Percentiles rank a stretch among this genome's conserved stretches.
These are phyloP conservation scores for Leptopilina clavipes DNA, from an alignment of 1,140 invertebrate genomes.

Conservation along the genomic window DNA sequence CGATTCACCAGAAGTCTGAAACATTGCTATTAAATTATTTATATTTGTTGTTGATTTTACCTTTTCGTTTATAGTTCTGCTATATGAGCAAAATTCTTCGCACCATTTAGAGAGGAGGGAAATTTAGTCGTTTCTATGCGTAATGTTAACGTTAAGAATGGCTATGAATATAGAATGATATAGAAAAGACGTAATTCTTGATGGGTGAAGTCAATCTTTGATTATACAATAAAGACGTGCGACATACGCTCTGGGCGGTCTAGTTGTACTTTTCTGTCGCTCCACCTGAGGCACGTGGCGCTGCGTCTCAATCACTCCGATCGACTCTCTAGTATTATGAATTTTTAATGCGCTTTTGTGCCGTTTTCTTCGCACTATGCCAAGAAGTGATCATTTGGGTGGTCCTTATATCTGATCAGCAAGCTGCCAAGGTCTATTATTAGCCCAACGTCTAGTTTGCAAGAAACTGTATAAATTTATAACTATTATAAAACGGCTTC, in stretches of 20 bases:
- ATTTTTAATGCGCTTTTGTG: slow-evolving; percentile 1
- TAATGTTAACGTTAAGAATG: neutral
- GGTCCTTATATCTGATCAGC: slow-evolving; percentile 51
- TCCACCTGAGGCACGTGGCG: slow-evolving; percentile 43
- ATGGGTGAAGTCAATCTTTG: neutral
- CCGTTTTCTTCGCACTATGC: slow-evolving; percentile 36
- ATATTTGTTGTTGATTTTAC: too few relatives aligned
- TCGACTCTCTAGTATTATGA: slow-evolving; percentile 39
- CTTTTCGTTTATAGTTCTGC: too few relatives aligned
- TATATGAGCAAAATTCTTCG: too few relatives aligned
- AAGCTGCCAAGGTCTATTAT: slow-evolving; percentile 63
- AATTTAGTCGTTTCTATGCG: slow-evolving; percentile 25
- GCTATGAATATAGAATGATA: neutral
- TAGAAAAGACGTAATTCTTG: neutral
- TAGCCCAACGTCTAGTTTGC: slow-evolving; percentile 51
- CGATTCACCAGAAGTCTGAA: too few relatives aligned
- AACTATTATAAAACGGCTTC: slow-evolving; percentile 14
- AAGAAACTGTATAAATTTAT: slow-evolving; percentile 1
- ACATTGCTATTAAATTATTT: too few relatives aligned
- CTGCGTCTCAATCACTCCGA: slow-evolving; percentile 46
- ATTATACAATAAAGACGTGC: neutral
- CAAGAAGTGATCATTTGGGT: slow-evolving; percentile 53
- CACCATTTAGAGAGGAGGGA: neutral
- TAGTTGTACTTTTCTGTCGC: slow-evolving; percentile 15
- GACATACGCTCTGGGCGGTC: slow-evolving; percentile 43